These are phyloP conservation scores for Trichonephila clavipes DNA, from an alignment of 1,140 invertebrate genomes.

Conservation along the genomic window DNA sequence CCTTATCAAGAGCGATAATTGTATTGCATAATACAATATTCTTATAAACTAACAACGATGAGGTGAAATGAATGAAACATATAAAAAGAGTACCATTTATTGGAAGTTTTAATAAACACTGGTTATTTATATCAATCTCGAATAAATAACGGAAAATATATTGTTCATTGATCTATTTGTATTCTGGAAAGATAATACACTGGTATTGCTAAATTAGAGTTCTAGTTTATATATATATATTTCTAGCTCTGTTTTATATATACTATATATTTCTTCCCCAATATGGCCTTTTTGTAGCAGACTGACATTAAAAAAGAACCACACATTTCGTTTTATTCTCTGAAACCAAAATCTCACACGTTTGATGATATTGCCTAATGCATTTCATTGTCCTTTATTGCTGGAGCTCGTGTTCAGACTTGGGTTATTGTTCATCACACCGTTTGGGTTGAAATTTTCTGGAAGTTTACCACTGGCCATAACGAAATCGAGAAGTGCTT, in stretches of 20 bases:
- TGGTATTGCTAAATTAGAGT: too few relatives aligned
- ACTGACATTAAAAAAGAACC: not conserved
- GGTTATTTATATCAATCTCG: not conserved
- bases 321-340: not conserved
- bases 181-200: not conserved
- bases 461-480: constrained; percentile 68
- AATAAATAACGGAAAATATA: not conserved
- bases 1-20: too few relatives aligned
- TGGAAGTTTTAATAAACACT: not conserved
- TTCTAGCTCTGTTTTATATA: too few relatives aligned
- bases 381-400: not conserved
- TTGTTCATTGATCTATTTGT: not conserved
- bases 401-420: not conserved
- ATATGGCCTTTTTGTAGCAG: not conserved
- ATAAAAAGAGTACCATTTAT: too few relatives aligned
- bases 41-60: too few relatives aligned
- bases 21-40: too few relatives aligned
- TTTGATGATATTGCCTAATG: not conserved
- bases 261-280: too few relatives aligned
- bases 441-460: constrained; percentile 28
- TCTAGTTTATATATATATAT: too few relatives aligned
- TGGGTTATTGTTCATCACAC: constrained; percentile 16
- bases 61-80: too few relatives aligned
- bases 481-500: constrained; percentile 74
- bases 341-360: not conserved